Conservation (phyloP, 2,888 invertebrate species). For the Microchrysa polita region DNA sequence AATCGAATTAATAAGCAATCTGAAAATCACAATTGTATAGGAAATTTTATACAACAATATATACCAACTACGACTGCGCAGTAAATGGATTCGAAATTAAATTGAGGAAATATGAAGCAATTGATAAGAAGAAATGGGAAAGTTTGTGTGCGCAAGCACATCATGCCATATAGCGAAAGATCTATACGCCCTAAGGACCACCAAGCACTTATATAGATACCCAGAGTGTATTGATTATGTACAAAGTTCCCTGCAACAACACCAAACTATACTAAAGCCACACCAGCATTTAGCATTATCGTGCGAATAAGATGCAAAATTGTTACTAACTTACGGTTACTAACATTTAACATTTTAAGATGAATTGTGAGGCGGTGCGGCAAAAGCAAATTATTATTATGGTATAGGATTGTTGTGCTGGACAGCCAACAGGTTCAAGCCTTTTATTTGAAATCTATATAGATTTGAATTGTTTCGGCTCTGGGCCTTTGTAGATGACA, state of each 20-base stretch:
- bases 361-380: slow-evolving; percentile 46
- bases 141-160: slow-evolving; percentile 12
- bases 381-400: slow-evolving; percentile 41
- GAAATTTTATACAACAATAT: no score
- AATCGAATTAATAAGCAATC: slow-evolving; percentile 39
- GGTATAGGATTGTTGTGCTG: no score
- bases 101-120: slow-evolving; percentile 44
- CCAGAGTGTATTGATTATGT: no score
- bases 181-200: slow-evolving; percentile 37
- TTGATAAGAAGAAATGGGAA: slow-evolving; percentile 44
- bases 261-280: slow-evolving; percentile 34
- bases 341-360: no score
- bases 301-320: slow-evolving; percentile 49
- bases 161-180: slow-evolving; percentile 25
- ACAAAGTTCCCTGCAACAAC: slow-evolving; percentile 6
- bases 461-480: slow-evolving; percentile 33
- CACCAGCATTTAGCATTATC: slow-evolving; percentile 46
- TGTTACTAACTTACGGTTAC: slow-evolving; percentile 43
- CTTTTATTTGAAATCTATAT: slow-evolving; percentile 37
- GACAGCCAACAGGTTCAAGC: slow-evolving; percentile 42
- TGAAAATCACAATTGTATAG: slow-evolving; percentile 27
- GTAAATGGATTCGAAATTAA: slow-evolving; percentile 36
- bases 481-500: slow-evolving; percentile 44
- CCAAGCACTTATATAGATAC: slow-evolving; percentile 9
- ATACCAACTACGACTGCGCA: slow-evolving; percentile 9